These are phyloP conservation scores for Parotocinclus haroldoi DNA, from an alignment of 2,797 vertebrate genomes.

Conservation along the genomic window DNA sequence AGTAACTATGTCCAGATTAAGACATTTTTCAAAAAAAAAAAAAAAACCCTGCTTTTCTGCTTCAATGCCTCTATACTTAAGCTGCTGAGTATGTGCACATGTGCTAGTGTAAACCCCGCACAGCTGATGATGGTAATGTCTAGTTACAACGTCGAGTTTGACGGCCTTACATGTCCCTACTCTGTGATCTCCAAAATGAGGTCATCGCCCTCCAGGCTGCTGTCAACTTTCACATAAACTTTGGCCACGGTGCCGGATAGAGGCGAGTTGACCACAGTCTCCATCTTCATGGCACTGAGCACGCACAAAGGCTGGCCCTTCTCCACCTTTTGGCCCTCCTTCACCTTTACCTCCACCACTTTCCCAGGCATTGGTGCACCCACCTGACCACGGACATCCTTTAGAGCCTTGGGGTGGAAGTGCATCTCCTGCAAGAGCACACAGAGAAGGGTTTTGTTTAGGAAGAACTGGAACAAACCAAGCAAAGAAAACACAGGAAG, in stretches of 20 bases:
- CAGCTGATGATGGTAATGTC: not conserved
- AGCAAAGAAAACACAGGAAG: too few relatives aligned
- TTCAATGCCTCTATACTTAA: not conserved
- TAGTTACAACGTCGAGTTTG: not conserved
- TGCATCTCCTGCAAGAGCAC: constrained; percentile 88
- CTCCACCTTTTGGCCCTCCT: constrained; percentile 71
- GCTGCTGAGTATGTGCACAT: constrained; percentile 5
- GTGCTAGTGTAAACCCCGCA: constrained; percentile 6
- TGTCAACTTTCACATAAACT: constrained; percentile 74
- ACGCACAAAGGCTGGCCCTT: constrained; percentile 92
- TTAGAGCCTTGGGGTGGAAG: constrained; percentile 91
- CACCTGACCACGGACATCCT: constrained; percentile 88
- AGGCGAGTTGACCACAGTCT: constrained; percentile 91
- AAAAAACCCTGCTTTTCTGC: not conserved
- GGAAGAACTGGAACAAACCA: too few relatives aligned
- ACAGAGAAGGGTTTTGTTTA: not conserved
- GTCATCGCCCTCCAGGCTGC: constrained; percentile 89
- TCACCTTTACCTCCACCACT: constrained; percentile 87
- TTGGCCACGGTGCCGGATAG: constrained; percentile 76
- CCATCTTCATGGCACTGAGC: constrained; percentile 96
- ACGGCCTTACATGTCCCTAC: constrained; percentile 34
- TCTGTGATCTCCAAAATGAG: constrained; percentile 86
- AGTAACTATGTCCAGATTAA: constrained; percentile 1
- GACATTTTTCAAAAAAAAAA: not conserved
- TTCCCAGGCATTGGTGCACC: constrained; percentile 95